Conservation (phyloP, 1,140 invertebrate genomes). For the Planococcus citri region DNA sequence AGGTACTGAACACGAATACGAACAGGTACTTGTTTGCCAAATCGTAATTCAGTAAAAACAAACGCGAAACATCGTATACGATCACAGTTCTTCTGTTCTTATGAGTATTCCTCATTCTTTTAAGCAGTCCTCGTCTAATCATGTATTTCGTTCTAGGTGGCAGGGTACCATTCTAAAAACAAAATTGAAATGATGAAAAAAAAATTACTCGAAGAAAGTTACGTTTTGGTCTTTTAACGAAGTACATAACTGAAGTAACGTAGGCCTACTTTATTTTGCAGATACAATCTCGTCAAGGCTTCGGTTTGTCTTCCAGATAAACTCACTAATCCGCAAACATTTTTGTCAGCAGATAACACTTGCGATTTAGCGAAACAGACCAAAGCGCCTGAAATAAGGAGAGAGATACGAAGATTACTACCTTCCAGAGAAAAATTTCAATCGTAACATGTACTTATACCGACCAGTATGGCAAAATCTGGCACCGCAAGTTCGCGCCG, state of each 20-base stretch:
- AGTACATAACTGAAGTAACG: neutral
- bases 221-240: neutral
- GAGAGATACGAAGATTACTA: too few species aligned
- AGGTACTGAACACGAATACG: too few species aligned
- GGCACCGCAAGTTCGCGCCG: constrained; percentile 83
- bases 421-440: neutral
- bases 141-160: constrained; percentile 1
- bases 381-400: neutral
- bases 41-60: constrained; percentile 63
- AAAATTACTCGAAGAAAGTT: too few species aligned
- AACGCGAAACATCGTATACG: constrained; percentile 63
- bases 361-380: constrained; percentile 10
- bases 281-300: neutral
- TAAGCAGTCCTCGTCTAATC: neutral
- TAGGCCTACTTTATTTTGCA: neutral
- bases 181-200: neutral
- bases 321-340: constrained; percentile 2
- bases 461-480: constrained; percentile 75
- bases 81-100: constrained; percentile 38
- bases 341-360: neutral
- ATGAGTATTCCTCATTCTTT: neutral
- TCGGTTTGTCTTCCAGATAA: constrained; percentile 1
- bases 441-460: neutral
- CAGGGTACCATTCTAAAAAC: neutral
- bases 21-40: constrained; percentile 73